phyloP scores from a whole-genome alignment of 2,113 vertebrate genomes.

The Lasiurus borealis region DNA sequence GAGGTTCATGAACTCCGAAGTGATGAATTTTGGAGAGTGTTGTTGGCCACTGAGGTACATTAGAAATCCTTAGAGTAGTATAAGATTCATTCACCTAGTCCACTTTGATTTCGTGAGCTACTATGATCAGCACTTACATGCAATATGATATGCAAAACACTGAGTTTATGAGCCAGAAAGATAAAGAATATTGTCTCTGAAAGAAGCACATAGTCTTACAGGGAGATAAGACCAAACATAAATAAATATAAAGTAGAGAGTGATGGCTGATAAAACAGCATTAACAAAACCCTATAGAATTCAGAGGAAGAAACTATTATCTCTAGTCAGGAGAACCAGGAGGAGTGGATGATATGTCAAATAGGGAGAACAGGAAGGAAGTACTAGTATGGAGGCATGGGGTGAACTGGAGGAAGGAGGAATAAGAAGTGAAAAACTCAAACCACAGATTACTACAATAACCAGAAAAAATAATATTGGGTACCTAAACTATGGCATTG shows the following conservation, averaged over 20 bases:
- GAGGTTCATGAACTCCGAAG: not conserved
- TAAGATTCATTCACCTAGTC: not conserved
- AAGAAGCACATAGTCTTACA: not conserved
- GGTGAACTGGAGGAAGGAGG: not conserved
- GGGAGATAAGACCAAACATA: not conserved
- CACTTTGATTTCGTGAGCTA: not conserved
- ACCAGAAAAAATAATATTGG: not conserved
- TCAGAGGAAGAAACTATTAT: not conserved
- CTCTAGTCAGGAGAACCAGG: not conserved
- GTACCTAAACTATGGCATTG: not conserved
- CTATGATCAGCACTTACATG: not conserved
- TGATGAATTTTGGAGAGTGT: not conserved
- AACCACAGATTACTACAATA: not conserved
- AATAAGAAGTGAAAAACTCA: not conserved
- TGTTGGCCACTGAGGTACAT: not conserved
- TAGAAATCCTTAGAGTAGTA: not conserved
- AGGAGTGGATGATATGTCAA: not conserved
- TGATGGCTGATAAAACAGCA: not conserved
- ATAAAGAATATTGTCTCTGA: not conserved
- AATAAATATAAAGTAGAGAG: not conserved
- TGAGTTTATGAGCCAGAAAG: not conserved
- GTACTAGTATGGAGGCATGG: not conserved
- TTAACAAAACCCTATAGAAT: not conserved
- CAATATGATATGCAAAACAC: not conserved
- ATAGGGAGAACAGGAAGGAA: not conserved